Conservation (phyloP, 1,140 invertebrate species). For the Drosophila sp. region DNA sequence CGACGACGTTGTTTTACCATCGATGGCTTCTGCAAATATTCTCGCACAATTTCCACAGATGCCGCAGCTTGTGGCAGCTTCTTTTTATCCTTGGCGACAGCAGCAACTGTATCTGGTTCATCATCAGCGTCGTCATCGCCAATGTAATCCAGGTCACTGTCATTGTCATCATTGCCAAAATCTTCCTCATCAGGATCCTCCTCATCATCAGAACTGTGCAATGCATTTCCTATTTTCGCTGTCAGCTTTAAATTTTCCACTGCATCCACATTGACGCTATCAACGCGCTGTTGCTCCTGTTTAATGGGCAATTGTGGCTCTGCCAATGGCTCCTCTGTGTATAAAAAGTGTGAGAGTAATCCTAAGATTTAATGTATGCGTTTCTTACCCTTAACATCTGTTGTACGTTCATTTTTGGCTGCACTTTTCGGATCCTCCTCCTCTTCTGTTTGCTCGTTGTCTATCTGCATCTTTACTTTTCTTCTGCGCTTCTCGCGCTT, state of each 20-base stretch:
- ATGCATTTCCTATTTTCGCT: slow-evolving; percentile 7
- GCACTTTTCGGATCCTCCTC: not conserved
- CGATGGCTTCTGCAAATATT: slow-evolving; percentile 38
- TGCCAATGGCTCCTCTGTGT: slow-evolving; percentile 48
- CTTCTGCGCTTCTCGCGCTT: slow-evolving; percentile 39
- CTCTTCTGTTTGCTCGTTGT: not conserved
- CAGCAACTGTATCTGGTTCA: slow-evolving; percentile 22
- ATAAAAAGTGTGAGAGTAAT: not conserved
- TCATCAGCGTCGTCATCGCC: slow-evolving; percentile 52
- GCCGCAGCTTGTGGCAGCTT: not conserved
- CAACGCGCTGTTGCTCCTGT: slow-evolving; percentile 41
- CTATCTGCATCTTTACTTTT: slow-evolving; percentile 17
- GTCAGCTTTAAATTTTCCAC: slow-evolving; percentile 27
- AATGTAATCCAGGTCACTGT: slow-evolving; percentile 52
- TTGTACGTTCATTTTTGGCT: not conserved
- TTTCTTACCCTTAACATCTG: slow-evolving; percentile 32
- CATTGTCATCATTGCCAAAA: slow-evolving; percentile 42
- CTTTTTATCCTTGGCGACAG: not conserved
- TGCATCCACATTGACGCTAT: slow-evolving; percentile 28
- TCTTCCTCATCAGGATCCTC: slow-evolving; percentile 30
- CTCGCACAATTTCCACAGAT: slow-evolving; percentile 46
- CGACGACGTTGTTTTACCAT: slow-evolving; percentile 40
- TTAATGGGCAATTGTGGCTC: slow-evolving; percentile 61
- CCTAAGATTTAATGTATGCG: not conserved
- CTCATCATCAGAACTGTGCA: slow-evolving; percentile 44